Evolutionary conservation across 2,888 invertebrate genomes (phyloP).

Genomic region (Stegophylla sp.): DNA sequence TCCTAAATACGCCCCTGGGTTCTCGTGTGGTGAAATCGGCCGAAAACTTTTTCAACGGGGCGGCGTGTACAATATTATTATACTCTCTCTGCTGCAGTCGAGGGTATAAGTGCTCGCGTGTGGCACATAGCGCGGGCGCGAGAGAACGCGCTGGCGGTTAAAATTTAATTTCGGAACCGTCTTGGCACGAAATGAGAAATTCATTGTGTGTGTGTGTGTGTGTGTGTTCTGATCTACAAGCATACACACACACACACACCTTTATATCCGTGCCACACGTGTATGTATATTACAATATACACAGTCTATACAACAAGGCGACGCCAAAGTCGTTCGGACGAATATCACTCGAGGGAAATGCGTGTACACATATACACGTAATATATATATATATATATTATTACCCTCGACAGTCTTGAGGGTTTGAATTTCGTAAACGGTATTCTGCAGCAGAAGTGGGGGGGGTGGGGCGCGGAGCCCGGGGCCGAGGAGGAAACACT

Average conservation of each 20-base stretch:
- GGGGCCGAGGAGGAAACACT: background rate
- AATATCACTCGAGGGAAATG: slow-evolving; percentile 46
- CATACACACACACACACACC: background rate
- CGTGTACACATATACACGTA: background rate
- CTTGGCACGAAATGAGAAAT: slow-evolving; percentile 43
- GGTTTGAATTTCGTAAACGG: slow-evolving; percentile 33
- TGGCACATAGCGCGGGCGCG: background rate
- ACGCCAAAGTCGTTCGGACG: background rate
- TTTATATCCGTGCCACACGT: background rate
- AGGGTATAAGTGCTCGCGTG: background rate
- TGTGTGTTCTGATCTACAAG: background rate
- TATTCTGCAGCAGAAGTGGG: background rate
- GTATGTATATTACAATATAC: no score
- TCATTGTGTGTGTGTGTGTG: background rate
- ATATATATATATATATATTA: background rate
- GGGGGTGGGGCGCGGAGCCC: background rate
- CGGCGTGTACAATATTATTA: background rate
- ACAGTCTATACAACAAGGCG: no score
- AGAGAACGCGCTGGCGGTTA: slow-evolving; percentile 18
- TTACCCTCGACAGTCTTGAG: slow-evolving; percentile 8
- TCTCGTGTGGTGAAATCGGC: slow-evolving; percentile 25
- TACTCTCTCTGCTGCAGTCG: background rate
- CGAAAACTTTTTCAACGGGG: slow-evolving; percentile 36
- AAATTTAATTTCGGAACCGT: slow-evolving; percentile 52
- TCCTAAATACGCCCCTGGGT: no score